Conservation (phyloP, 2,797 vertebrate genomes). For the Phrynocephalus guinanensis region DNA sequence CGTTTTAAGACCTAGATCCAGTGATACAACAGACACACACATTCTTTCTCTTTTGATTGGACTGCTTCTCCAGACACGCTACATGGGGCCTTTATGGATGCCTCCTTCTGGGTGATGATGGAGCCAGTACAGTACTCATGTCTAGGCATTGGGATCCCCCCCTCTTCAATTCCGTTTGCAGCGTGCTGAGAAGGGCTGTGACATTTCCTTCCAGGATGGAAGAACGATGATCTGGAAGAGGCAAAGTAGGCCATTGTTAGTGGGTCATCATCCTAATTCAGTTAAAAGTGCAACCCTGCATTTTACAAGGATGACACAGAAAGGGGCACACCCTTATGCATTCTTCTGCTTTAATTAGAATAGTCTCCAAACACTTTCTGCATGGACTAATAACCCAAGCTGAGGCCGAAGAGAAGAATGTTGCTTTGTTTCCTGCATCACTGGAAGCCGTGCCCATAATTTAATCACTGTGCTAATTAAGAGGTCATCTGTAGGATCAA, state of each 20-base stretch:
- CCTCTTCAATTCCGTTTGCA: neutral
- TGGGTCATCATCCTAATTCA: constrained; percentile 75
- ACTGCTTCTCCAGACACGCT: neutral
- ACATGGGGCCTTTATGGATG: neutral
- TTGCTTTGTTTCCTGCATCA: constrained; percentile 73
- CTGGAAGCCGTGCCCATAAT: constrained; percentile 80
- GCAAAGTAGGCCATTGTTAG: constrained; percentile 64
- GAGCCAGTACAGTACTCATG: neutral
- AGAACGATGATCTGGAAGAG: constrained; percentile 2
- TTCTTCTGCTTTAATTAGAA: constrained; percentile 84
- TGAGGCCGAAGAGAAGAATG: constrained; percentile 77
- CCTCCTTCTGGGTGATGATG: neutral
- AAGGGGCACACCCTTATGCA: constrained; percentile 72
- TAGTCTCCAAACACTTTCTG: constrained; percentile 85
- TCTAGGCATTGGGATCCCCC: neutral
- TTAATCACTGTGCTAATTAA: constrained; percentile 86
- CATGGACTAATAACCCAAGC: constrained; percentile 77
- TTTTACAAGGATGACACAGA: constrained; percentile 81
- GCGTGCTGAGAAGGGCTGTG: neutral
- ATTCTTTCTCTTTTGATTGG: neutral
- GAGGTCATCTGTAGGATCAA: constrained; percentile 85
- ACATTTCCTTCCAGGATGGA: neutral
- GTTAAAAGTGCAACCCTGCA: constrained; percentile 79
- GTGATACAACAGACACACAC: neutral
- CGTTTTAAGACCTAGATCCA: too few species aligned